These are phyloP conservation scores for Anoura caudifer DNA, from an alignment of 2,113 vertebrate species.

Conservation along the genomic window DNA sequence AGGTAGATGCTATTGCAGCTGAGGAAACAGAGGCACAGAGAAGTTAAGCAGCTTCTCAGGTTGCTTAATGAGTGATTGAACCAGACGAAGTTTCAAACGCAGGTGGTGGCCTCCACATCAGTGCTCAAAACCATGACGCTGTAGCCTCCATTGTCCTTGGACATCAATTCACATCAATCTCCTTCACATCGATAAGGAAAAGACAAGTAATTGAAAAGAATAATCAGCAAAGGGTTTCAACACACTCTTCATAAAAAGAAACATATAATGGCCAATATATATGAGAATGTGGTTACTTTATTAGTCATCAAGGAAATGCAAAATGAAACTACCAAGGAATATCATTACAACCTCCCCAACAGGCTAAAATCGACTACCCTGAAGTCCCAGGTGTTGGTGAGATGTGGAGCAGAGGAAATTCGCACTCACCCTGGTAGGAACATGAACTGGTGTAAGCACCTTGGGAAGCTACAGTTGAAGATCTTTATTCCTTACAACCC, in stretches of 20 bases:
- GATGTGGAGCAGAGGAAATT: background rate
- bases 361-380: background rate
- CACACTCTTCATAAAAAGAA: background rate
- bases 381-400: background rate
- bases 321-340: background rate
- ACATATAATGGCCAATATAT: background rate
- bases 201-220: background rate
- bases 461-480: background rate
- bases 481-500: background rate
- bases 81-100: background rate
- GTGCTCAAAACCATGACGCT: background rate
- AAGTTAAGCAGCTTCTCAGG: background rate
- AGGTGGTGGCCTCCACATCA: background rate
- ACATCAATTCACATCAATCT: too few relatives aligned
- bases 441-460: background rate
- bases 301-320: conserved; percentile 23
- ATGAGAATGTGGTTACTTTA: background rate
- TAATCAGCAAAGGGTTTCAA: background rate
- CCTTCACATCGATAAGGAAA: background rate
- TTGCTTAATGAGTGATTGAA: background rate
- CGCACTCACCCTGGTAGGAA: background rate
- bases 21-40: background rate
- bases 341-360: background rate
- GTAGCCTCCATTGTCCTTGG: background rate
- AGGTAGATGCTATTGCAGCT: background rate